phyloP scores from a whole-genome alignment of 1,140 invertebrate genomes.

The Drosophila paulistorum region DNA sequence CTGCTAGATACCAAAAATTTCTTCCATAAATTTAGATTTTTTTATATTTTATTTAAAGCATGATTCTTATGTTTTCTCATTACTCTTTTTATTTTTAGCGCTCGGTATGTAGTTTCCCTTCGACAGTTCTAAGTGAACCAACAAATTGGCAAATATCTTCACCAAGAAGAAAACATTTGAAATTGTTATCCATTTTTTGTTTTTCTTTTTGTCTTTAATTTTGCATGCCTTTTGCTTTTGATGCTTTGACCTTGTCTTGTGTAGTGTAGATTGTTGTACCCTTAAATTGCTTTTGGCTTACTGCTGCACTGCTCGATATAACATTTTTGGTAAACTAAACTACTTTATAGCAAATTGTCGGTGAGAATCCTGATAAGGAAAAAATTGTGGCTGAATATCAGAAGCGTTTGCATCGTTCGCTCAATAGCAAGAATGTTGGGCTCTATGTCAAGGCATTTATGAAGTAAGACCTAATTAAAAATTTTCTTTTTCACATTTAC shows the following conservation, averaged over 20 bases:
- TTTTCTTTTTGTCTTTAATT: slow-evolving; percentile 14
- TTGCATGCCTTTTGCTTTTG: slow-evolving; percentile 30
- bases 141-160: slow-evolving; percentile 50
- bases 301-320: too few relatives aligned
- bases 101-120: slow-evolving; percentile 54
- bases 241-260: background rate
- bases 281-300: background rate
- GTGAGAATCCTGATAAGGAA: slow-evolving; percentile 87
- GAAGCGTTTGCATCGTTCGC: slow-evolving; percentile 89
- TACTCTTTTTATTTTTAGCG: slow-evolving; percentile 56
- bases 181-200: too few relatives aligned
- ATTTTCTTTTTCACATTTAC: background rate
- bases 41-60: slow-evolving; percentile 35
- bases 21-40: slow-evolving; percentile 29
- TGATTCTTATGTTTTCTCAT: slow-evolving; percentile 48
- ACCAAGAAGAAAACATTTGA: background rate
- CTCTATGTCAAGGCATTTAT: slow-evolving; percentile 93
- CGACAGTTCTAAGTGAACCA: slow-evolving; percentile 27
- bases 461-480: slow-evolving; percentile 84
- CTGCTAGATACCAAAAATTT: slow-evolving; percentile 35
- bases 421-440: slow-evolving; percentile 93
- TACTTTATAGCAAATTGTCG: slow-evolving; percentile 79
- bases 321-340: slow-evolving; percentile 15
- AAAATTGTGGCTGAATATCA: slow-evolving; percentile 91
- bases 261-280: background rate